phyloP scores from a whole-genome alignment of 2,888 invertebrate species.

The Melanostoma mellinum region DNA sequence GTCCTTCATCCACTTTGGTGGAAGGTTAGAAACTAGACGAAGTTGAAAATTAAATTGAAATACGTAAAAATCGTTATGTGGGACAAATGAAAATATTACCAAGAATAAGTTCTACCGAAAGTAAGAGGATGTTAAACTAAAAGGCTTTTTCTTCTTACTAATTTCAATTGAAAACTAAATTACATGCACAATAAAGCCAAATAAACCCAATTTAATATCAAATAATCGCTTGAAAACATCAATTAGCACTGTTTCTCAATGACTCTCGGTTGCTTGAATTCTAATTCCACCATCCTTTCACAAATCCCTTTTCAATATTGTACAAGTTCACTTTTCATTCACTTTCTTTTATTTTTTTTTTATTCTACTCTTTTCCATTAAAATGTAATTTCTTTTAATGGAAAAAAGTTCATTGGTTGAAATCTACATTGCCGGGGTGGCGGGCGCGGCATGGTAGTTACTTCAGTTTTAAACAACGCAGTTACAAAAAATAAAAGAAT shows the following conservation, averaged over 20 bases:
- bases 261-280: slow-evolving; percentile 47
- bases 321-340: not conserved
- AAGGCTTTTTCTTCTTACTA: too few species aligned
- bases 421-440: too few species aligned
- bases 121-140: too few species aligned
- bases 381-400: slow-evolving; percentile 53
- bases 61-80: too few species aligned
- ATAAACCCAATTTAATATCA: slow-evolving; percentile 29
- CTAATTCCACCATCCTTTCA: slow-evolving; percentile 43
- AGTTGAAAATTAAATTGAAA: too few species aligned
- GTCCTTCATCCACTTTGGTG: too few species aligned
- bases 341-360: slow-evolving; percentile 1
- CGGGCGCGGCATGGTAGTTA: slow-evolving; percentile 13
- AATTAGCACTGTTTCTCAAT: slow-evolving; percentile 47
- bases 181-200: slow-evolving; percentile 4
- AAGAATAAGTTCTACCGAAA: too few species aligned
- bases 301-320: slow-evolving; percentile 35
- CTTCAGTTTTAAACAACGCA: slow-evolving; percentile 4
- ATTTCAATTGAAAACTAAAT: too few species aligned
- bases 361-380: slow-evolving; percentile 40
- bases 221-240: slow-evolving; percentile 48
- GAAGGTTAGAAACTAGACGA: too few species aligned
- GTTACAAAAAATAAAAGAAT: slow-evolving; percentile 7
- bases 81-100: too few species aligned
- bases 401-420: slow-evolving; percentile 13